phyloP scores from a whole-genome alignment of 2,797 vertebrate genomes.

The Glossophaga mutica region DNA sequence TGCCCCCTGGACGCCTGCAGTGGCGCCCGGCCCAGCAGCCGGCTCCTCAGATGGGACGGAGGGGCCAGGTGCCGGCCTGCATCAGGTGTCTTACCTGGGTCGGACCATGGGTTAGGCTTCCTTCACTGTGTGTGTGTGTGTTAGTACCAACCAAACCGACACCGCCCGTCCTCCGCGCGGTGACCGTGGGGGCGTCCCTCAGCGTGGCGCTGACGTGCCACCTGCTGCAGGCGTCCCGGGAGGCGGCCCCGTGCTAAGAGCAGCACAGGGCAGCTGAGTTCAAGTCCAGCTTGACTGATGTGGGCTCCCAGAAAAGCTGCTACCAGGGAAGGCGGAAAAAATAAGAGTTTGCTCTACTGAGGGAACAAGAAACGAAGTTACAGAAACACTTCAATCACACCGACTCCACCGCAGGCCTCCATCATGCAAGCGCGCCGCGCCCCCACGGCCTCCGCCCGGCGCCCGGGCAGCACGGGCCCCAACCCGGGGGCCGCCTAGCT shows the following conservation, averaged over 20 bases:
- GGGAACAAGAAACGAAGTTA: conserved; percentile 73
- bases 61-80: no score
- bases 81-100: conserved; percentile 79
- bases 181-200: conserved; percentile 25
- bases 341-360: conserved; percentile 73
- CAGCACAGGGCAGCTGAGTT: conserved; percentile 61
- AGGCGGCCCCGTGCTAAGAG: conserved; percentile 56
- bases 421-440: conserved; percentile 38
- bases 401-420: conserved; percentile 53
- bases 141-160: conserved; percentile 67
- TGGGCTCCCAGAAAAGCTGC: conserved; percentile 70
- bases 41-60: background rate
- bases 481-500: rapidly evolving
- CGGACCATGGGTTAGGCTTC: conserved; percentile 71
- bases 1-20: background rate
- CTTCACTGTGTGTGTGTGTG: conserved; percentile 69
- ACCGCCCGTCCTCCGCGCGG: conserved; percentile 68
- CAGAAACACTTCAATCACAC: conserved; percentile 63
- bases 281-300: conserved; percentile 68
- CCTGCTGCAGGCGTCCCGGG: conserved; percentile 69
- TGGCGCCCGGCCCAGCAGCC: no score
- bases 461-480: background rate
- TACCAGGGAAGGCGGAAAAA: conserved; percentile 73
- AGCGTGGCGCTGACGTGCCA: conserved; percentile 59
- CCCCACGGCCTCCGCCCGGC: background rate